Evolutionary conservation across 2,113 vertebrate genomes (phyloP), one percentile per base, ranked within the genome.

Genomic region (Nanger granti): DNA sequence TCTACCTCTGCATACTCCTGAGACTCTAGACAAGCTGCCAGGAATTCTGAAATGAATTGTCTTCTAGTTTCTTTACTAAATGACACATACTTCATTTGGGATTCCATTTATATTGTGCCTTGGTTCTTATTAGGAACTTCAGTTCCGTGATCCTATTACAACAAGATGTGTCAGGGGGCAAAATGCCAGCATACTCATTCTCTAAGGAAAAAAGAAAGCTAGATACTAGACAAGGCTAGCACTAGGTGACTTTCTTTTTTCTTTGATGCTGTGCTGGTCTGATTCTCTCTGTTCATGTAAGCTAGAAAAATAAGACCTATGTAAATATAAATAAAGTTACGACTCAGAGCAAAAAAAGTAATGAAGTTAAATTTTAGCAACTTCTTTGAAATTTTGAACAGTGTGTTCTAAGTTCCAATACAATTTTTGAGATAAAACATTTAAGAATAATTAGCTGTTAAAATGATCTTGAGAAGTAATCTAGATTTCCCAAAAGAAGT

Each of bases 61-160:
- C 28, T 84, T 89, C 54, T 85, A 76, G 76, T 82, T 89, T 95
- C 54, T 89, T 89, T 90, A 8, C 66, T 69, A 80, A 87, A 95
- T 91, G 49, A 64, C 49, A 41, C 29, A 49, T 47, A 57, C n/a
- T 54, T 83, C 20, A 59, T 10, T 89, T 96, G 76, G 31, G 62
- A 85, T 93, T 91, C 34, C 13, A 31, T 85, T 94, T 69, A 49
- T 92, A 12, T 64, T 84, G 44, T 55, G 62, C 5, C 34, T 83
- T 92, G 31, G 8, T 47, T 80, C 18, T 94, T 13, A 57, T 44
- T 84, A 83, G n/a, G 85, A 92, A 84, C 60, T 89, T 89, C 18
- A 73, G 37, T 55, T 90, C 79, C 90, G 97, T 89, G 37, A 91
- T 94, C 31, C n/a, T 94, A 26, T 92, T 79, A 88, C 37, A 96